Conservation (phyloP, 2,888 invertebrate genomes). For the Heliconius erato region DNA sequence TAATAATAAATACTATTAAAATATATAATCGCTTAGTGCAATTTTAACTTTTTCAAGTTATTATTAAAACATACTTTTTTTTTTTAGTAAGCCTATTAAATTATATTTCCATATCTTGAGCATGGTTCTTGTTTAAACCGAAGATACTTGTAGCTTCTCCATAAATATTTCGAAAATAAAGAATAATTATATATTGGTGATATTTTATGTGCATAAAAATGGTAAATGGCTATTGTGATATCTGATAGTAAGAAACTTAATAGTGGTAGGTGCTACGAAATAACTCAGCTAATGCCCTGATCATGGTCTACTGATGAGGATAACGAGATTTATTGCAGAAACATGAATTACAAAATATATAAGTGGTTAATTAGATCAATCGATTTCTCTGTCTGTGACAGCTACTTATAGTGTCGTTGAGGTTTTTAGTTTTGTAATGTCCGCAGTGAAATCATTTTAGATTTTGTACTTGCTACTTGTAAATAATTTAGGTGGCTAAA, state of each 20-base stretch:
- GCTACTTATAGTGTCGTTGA: constrained; percentile 12
- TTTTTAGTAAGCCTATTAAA: too few species aligned
- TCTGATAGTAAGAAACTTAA: constrained; percentile 53
- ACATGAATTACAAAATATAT: constrained; percentile 44
- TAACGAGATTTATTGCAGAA: constrained; percentile 50
- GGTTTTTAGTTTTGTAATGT: constrained; percentile 26
- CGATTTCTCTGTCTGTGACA: constrained; percentile 31
- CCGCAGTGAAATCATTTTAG: constrained; percentile 2
- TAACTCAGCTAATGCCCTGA: constrained; percentile 46
- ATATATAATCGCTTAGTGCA: too few species aligned
- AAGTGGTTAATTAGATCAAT: constrained; percentile 33
- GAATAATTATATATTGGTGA: neutral
- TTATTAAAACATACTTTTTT: too few species aligned
- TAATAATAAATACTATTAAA: too few species aligned
- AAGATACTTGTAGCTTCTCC: neutral
- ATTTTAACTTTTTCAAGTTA: too few species aligned
- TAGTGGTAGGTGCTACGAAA: constrained; percentile 42
- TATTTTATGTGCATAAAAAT: neutral
- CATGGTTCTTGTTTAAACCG: neutral
- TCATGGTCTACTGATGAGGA: constrained; percentile 48
- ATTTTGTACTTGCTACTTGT: neutral
- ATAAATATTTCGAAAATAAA: neutral
- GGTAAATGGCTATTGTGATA: constrained; percentile 60
- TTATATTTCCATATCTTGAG: too few species aligned
- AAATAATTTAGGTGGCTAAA: neutral